Evolutionary conservation across 2,888 invertebrate genomes (phyloP).

Genomic region (Nasonia oneida): DNA sequence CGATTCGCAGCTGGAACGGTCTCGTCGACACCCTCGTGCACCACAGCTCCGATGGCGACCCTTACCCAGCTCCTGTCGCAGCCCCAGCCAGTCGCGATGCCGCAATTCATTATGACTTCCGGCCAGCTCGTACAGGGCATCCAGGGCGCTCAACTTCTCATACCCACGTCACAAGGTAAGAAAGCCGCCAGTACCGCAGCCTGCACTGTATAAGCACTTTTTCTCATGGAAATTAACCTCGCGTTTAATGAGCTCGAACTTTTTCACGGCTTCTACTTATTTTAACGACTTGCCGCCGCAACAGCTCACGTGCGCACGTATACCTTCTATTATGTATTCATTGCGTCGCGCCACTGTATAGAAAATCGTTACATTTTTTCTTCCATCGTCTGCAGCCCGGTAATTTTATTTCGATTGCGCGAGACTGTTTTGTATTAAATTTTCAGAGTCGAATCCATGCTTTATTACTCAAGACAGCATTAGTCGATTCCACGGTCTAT

Average conservation of each 20-base stretch:
- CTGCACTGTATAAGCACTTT: background rate
- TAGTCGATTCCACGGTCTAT: too few species aligned
- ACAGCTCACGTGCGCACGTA: background rate
- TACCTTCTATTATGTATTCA: slow-evolving; percentile 15
- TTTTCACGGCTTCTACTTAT: slow-evolving; percentile 9
- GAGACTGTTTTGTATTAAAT: too few species aligned
- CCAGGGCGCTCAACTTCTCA: slow-evolving; percentile 95
- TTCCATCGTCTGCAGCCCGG: too few species aligned
- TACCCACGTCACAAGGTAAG: slow-evolving; percentile 96
- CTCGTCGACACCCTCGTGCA: slow-evolving; percentile 75
- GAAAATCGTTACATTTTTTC: background rate
- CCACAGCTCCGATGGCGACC: slow-evolving; percentile 81
- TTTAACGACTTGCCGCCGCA: background rate
- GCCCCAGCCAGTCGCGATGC: slow-evolving; percentile 87
- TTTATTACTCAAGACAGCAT: too few species aligned
- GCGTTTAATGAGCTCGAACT: slow-evolving; percentile 24
- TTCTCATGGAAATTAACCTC: slow-evolving; percentile 19
- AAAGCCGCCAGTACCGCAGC: background rate
- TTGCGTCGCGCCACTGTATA: background rate
- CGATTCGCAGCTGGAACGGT: slow-evolving; percentile 73
- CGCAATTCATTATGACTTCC: slow-evolving; percentile 94
- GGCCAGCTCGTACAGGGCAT: slow-evolving; percentile 96
- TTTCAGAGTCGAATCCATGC: too few species aligned
- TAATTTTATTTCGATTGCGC: too few species aligned
- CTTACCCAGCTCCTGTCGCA: slow-evolving; percentile 82